Conservation (phyloP, 1,140 invertebrate genomes). For the Drosophila lacertosa region DNA sequence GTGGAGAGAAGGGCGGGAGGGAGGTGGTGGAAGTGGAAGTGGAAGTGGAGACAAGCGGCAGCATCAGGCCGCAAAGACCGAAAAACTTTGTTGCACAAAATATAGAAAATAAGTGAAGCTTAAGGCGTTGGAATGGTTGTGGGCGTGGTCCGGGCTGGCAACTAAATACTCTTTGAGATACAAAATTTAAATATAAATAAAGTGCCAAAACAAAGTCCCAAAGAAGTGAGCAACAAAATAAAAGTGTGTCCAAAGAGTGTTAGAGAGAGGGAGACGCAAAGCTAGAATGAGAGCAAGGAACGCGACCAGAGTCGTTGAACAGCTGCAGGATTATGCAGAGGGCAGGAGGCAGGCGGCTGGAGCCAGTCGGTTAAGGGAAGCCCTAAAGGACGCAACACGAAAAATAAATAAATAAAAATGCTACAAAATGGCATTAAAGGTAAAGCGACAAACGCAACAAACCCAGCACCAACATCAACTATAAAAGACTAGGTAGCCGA, state of each 20-base stretch:
- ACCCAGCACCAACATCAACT: not conserved
- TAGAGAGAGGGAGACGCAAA: not conserved
- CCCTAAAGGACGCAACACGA: conserved; percentile 55
- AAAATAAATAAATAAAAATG: conserved; percentile 81
- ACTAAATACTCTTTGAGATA: conserved; percentile 78
- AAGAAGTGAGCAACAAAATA: conserved; percentile 35
- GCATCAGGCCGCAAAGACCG: conserved; percentile 19
- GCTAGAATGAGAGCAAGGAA: conserved; percentile 23
- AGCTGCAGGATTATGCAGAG: conserved; percentile 55
- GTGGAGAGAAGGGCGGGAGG: not conserved
- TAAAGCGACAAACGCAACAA: conserved; percentile 49
- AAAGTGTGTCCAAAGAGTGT: conserved; percentile 24
- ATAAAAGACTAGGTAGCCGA: conserved; percentile 26
- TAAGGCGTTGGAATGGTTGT: conserved; percentile 40
- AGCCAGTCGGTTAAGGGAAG: not conserved
- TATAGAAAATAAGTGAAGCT: conserved; percentile 61
- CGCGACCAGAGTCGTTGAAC: conserved; percentile 41
- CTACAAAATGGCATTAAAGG: conserved; percentile 80
- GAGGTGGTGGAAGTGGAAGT: not conserved
- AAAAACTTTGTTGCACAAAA: conserved; percentile 57
- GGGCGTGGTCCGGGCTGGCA: conserved; percentile 16
- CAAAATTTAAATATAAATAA: conserved; percentile 82
- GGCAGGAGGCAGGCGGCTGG: not conserved
- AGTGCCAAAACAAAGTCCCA: conserved; percentile 75
- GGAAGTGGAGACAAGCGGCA: not conserved